Conservation (phyloP, 2,888 invertebrate genomes). For the Athripsodes cinereus region DNA sequence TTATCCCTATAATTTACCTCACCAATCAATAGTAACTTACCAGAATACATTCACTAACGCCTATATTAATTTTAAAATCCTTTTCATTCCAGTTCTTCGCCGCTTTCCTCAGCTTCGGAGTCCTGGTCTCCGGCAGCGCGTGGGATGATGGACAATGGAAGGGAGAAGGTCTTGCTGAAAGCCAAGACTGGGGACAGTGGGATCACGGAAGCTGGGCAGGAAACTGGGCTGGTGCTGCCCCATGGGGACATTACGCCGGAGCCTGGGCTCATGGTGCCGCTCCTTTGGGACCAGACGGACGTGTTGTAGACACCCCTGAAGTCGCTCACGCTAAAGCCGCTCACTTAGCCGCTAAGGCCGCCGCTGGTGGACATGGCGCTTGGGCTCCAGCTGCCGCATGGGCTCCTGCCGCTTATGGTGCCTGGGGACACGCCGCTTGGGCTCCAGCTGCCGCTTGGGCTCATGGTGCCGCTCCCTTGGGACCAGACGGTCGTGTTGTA, state of each 20-base stretch:
- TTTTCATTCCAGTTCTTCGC: constrained; percentile 15
- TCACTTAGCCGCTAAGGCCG: constrained; percentile 35
- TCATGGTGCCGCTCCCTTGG: constrained; percentile 9
- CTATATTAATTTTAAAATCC: no score
- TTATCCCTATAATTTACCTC: no score
- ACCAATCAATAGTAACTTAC: no score
- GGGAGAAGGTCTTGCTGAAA: constrained; percentile 25
- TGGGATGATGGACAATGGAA: constrained; percentile 24
- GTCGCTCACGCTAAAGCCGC: constrained; percentile 56
- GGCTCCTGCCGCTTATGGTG: constrained; percentile 53
- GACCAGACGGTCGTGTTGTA: constrained; percentile 21
- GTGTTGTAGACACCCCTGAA: constrained; percentile 57
- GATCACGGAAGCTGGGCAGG: neutral
- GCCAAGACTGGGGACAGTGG: constrained; percentile 23
- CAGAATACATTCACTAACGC: neutral
- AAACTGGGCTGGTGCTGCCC: neutral
- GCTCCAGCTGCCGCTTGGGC: constrained; percentile 31
- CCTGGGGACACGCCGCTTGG: constrained; percentile 28
- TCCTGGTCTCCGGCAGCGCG: constrained; percentile 8
- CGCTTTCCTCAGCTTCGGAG: constrained; percentile 20
- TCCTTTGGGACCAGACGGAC: constrained; percentile 48
- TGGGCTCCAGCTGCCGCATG: constrained; percentile 44
- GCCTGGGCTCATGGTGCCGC: constrained; percentile 14
- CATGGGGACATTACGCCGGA: constrained; percentile 32
- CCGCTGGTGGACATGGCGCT: constrained; percentile 53